A percentile compares a stretch with the other conserved stretches of the same genome.
phyloP scores from a whole-genome alignment of 2,797 vertebrate genomes.

The Molossus molossus region DNA sequence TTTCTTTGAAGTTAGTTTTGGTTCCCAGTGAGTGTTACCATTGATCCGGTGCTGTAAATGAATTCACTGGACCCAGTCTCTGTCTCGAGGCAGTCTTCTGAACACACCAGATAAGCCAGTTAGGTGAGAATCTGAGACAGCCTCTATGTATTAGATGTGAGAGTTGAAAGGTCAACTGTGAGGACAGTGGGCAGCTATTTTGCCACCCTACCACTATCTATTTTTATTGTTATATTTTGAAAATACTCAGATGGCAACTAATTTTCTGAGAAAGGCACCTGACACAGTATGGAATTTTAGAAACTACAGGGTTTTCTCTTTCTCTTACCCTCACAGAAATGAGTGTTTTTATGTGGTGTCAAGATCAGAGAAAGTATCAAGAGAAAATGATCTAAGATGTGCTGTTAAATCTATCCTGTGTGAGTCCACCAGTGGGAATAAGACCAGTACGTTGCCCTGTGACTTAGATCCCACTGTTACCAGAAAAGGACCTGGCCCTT shows the following conservation, averaged over 20 bases:
- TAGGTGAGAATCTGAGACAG: background rate
- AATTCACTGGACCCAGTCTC: background rate
- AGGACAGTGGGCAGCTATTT: background rate
- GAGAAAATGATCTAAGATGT: background rate
- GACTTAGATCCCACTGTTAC: background rate
- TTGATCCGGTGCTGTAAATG: slow-evolving; percentile 56
- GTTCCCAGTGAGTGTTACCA: background rate
- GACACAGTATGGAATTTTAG: background rate
- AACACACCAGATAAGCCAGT: background rate
- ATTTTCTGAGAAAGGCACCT: background rate
- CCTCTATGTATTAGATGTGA: background rate
- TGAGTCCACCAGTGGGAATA: background rate
- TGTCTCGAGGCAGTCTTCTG: background rate
- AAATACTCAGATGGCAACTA: background rate
- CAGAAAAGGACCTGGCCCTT: too few relatives aligned
- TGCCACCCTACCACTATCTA: background rate
- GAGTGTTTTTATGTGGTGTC: background rate
- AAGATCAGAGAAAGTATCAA: background rate
- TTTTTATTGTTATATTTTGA: background rate
- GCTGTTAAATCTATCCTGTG: background rate
- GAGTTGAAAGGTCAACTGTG: background rate
- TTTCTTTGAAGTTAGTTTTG: background rate
- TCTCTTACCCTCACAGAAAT: background rate
- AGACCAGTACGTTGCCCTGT: background rate
- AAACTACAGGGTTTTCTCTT: background rate